These are phyloP conservation scores for Clupea harengus DNA, from an alignment of 2,113 vertebrate species.

Conservation along the genomic window DNA sequence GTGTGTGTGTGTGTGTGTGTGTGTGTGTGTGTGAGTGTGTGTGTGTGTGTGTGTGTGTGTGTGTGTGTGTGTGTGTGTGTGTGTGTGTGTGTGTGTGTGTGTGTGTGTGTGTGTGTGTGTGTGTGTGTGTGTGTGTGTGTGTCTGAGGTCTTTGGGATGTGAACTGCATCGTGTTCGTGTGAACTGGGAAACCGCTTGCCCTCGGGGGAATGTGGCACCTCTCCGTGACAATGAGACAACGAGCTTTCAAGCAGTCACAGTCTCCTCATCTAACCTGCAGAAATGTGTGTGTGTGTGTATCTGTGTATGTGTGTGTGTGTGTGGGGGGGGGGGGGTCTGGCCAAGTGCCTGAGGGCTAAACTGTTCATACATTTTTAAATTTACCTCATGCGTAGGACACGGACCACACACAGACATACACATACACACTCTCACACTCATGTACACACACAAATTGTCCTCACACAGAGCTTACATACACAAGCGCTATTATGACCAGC, in stretches of 20 bases:
- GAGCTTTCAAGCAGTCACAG: constrained; percentile 42
- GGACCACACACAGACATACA: background rate
- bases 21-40: background rate
- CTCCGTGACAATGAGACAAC: constrained; percentile 39
- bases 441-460: background rate
- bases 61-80: constrained; percentile 8
- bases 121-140: constrained; percentile 17
- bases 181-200: background rate
- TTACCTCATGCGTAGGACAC: background rate
- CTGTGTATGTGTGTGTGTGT: constrained; percentile 12
- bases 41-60: background rate
- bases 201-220: constrained; percentile 45
- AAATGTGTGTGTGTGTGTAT: constrained; percentile 38
- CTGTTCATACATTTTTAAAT: background rate
- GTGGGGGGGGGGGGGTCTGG: background rate
- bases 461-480: background rate
- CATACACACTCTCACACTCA: background rate
- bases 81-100: background rate
- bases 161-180: constrained; percentile 14
- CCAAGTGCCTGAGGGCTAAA: background rate
- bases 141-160: background rate
- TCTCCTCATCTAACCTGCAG: constrained; percentile 28
- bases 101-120: constrained; percentile 3
- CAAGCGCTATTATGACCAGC: too few relatives aligned
- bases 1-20: constrained; percentile 9